Percentiles rank a stretch among this genome's conserved stretches.
phyloP scores from a whole-genome alignment of 2,113 vertebrate species.

The Phrynosoma platyrhinos region DNA sequence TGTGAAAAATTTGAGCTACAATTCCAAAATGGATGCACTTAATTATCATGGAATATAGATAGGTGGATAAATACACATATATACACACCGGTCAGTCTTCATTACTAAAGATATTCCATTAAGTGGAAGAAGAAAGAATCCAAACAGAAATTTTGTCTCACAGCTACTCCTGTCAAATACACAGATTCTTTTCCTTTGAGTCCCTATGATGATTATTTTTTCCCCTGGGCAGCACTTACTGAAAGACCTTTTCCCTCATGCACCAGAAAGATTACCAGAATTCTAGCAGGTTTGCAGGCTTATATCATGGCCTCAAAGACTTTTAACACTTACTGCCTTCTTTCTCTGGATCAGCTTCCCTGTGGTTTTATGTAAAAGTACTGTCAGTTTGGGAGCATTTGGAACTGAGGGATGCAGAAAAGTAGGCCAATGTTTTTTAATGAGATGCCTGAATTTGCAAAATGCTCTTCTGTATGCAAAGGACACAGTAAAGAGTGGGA shows the following conservation, averaged over 20 bases:
- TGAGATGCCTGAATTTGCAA: constrained; percentile 55
- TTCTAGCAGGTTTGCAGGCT: background rate
- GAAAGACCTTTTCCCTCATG: background rate
- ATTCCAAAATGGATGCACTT: background rate
- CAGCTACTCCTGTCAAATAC: background rate
- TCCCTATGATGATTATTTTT: background rate
- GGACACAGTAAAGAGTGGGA: constrained; percentile 30
- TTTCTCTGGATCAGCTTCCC: background rate
- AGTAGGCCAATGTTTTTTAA: constrained; percentile 59
- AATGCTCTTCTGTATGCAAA: constrained; percentile 58
- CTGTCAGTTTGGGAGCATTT: constrained; percentile 33
- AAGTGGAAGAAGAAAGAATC: background rate
- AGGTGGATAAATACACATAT: background rate
- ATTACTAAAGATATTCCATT: background rate
- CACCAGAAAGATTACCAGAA: background rate
- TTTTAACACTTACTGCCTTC: background rate
- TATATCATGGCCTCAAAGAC: constrained; percentile 34
- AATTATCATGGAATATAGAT: background rate
- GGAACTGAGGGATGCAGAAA: constrained; percentile 50
- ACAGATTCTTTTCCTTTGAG: background rate
- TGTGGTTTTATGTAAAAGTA: constrained; percentile 24
- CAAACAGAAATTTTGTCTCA: rapidly evolving
- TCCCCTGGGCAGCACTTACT: background rate
- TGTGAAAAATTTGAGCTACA: background rate
- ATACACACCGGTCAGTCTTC: background rate